Evolutionary conservation across 53 echinoderm and acorn worm species (phyloP).

Genomic region (Apostichopus leukothele): DNA sequence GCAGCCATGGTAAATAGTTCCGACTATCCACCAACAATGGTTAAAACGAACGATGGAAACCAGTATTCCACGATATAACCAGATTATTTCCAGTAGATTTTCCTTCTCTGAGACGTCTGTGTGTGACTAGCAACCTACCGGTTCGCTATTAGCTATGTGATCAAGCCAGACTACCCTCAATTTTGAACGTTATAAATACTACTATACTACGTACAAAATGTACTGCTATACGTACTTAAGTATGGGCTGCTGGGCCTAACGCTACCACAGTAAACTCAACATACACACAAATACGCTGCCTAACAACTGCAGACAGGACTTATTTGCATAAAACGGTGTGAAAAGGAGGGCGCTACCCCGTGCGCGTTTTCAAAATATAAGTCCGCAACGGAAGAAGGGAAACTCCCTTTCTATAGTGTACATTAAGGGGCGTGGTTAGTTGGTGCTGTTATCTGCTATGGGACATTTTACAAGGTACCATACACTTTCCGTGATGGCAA

Average conservation of each 20-base stretch:
- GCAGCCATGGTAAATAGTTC: slow-evolving; percentile 81
- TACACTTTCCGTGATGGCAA: too few species aligned
- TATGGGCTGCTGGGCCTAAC: background rate
- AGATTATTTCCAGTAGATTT: slow-evolving; percentile 38
- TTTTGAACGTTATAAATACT: background rate
- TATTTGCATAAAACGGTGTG: slow-evolving; percentile 38
- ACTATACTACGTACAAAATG: background rate
- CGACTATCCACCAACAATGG: slow-evolving; percentile 76
- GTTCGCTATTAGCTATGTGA: background rate
- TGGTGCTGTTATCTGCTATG: background rate
- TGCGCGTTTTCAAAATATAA: background rate
- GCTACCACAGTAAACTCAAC: background rate
- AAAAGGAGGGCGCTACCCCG: slow-evolving; percentile 17
- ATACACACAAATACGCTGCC: slow-evolving; percentile 23
- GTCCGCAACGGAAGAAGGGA: background rate
- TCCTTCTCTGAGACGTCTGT: background rate
- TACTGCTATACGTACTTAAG: background rate
- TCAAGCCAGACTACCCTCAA: background rate
- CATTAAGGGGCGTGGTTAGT: slow-evolving; percentile 23
- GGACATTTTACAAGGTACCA: too few species aligned
- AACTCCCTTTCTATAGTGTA: background rate
- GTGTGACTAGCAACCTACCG: background rate
- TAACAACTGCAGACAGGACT: slow-evolving; percentile 42
- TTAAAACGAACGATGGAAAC: slow-evolving; percentile 26
- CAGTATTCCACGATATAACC: slow-evolving; percentile 50